Conservation (phyloP, 92 coral and sea anemone genomes). For the Blastomussa wellsi region DNA sequence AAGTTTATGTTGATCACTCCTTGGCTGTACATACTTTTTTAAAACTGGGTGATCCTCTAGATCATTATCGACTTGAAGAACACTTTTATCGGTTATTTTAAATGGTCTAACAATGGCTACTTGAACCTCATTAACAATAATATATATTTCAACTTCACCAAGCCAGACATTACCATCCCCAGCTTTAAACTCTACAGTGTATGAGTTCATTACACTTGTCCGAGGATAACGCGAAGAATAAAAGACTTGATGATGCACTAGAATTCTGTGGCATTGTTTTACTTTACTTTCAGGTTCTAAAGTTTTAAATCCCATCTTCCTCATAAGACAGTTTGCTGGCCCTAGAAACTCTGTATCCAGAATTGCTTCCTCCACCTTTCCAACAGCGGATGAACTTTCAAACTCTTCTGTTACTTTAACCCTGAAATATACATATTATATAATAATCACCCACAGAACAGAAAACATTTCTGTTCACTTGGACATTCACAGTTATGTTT, state of each 20-base stretch:
- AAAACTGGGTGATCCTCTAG: conserved; percentile 1
- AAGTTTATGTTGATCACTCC: neutral
- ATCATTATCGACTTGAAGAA: conserved; percentile 3
- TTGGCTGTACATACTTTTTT: conserved; percentile 4
- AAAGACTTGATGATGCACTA: neutral
- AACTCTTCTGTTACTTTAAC: neutral
- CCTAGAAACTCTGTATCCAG: neutral
- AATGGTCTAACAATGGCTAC: conserved; percentile 3
- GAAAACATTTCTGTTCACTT: neutral
- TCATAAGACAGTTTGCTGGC: neutral
- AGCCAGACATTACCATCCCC: neutral
- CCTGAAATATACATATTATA: neutral
- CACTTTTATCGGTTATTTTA: neutral
- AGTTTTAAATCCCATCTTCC: neutral
- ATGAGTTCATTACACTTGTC: neutral
- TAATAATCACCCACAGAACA: neutral
- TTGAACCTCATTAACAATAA: neutral
- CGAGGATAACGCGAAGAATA: conserved; percentile 1
- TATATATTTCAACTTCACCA: neutral
- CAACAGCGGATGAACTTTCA: neutral
- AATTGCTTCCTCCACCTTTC: neutral
- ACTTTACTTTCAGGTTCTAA: neutral
- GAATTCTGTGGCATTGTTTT: conserved; percentile 1
- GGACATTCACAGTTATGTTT: too few species aligned
- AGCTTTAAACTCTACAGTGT: conserved; percentile 11